Percentiles rank a stretch among this genome's conserved stretches.
These are phyloP conservation scores for Standfussiana lucernea DNA, from an alignment of 2,888 invertebrate species.

Conservation along the genomic window DNA sequence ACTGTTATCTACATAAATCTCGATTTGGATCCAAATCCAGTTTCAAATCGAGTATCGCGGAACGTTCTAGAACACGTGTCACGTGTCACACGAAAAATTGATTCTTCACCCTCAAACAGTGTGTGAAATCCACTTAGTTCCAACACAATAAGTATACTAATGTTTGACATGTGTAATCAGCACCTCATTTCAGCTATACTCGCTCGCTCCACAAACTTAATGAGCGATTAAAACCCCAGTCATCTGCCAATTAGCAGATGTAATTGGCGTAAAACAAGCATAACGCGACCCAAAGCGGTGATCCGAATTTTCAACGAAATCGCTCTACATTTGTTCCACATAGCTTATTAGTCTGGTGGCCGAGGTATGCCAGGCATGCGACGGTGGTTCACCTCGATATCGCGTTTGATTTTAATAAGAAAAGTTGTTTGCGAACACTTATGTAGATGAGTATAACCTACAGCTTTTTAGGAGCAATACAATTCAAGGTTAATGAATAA, in stretches of 20 bases:
- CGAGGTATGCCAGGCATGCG: constrained; percentile 72
- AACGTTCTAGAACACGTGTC: constrained; percentile 8
- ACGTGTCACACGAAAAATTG: background rate
- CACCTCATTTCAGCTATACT: constrained; percentile 53
- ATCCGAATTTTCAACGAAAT: constrained; percentile 61
- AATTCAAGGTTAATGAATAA: constrained; percentile 59
- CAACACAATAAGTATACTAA: constrained; percentile 57
- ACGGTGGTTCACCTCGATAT: constrained; percentile 81
- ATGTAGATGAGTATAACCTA: constrained; percentile 73
- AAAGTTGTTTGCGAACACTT: constrained; percentile 77
- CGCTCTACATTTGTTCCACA: constrained; percentile 60
- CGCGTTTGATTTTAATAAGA: constrained; percentile 77
- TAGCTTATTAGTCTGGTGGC: constrained; percentile 56
- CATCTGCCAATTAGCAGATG: constrained; percentile 63
- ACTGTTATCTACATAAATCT: background rate
- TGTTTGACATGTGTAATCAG: constrained; percentile 60
- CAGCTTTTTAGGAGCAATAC: constrained; percentile 55
- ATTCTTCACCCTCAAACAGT: constrained; percentile 25
- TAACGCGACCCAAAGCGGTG: constrained; percentile 54
- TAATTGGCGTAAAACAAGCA: constrained; percentile 63
- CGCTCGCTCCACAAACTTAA: constrained; percentile 58
- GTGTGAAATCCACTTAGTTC: constrained; percentile 58
- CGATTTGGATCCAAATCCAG: background rate
- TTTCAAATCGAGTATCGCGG: background rate
- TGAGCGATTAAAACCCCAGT: constrained; percentile 56